Evolutionary conservation across 2,797 vertebrate genomes (phyloP).

Genomic region (Adelosebastes latens): DNA sequence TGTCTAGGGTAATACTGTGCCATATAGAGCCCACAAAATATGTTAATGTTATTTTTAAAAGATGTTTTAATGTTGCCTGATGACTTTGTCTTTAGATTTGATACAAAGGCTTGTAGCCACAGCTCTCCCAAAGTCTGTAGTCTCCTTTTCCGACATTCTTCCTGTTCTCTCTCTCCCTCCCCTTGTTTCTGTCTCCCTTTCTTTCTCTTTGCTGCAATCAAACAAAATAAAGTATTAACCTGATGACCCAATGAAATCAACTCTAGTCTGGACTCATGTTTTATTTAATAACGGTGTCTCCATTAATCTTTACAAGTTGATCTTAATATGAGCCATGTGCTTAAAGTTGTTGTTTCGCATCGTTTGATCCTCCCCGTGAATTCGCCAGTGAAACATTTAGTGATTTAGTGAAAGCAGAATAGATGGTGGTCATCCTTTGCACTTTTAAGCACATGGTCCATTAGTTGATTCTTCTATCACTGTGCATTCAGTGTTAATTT

Average conservation of each 20-base stretch:
- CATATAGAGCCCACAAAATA: constrained; percentile 85
- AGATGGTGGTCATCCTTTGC: background rate
- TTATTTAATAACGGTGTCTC: background rate
- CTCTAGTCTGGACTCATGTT: constrained; percentile 39
- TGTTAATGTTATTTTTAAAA: constrained; percentile 86
- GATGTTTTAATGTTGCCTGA: constrained; percentile 87
- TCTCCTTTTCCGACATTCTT: constrained; percentile 75
- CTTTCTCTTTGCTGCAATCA: constrained; percentile 87
- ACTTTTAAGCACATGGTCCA: background rate
- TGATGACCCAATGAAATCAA: constrained; percentile 81
- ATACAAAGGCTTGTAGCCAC: constrained; percentile 87
- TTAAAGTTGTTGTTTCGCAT: background rate
- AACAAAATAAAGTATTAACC: constrained; percentile 92
- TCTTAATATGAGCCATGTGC: constrained; percentile 25
- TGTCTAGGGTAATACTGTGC: constrained; percentile 85
- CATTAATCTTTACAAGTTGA: constrained; percentile 8
- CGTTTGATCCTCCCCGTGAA: background rate
- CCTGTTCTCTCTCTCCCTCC: constrained; percentile 57
- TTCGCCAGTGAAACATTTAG: background rate
- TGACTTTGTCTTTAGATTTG: constrained; percentile 87
- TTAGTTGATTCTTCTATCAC: background rate
- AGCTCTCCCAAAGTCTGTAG: constrained; percentile 84
- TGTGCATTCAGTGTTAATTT: background rate
- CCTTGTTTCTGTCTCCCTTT: constrained; percentile 76
- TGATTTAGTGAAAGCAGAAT: background rate